Percentiles rank a stretch among this genome's conserved stretches.
Evolutionary conservation across 2,888 invertebrate genomes (phyloP).

Genomic region (Chymomyza amoena): DNA sequence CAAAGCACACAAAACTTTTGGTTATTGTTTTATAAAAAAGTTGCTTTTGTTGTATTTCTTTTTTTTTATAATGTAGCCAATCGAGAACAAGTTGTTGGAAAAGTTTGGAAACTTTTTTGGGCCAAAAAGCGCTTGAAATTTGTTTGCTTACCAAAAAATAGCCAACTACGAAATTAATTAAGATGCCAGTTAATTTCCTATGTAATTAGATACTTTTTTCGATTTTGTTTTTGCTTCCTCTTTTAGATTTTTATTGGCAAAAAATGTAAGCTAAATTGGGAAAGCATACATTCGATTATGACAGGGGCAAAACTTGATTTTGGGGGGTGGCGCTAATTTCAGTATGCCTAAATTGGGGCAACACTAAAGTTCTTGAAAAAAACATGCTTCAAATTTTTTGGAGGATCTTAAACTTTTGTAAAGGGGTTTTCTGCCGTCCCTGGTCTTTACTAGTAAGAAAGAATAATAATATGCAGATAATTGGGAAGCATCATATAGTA

Average conservation of each 20-base stretch:
- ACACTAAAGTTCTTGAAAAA: too few relatives aligned
- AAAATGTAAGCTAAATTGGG: background rate
- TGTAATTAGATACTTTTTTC: background rate
- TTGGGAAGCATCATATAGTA: too few relatives aligned
- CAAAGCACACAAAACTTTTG: constrained; percentile 18
- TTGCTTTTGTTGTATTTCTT: background rate
- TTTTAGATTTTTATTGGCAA: too few relatives aligned
- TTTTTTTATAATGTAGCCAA: background rate
- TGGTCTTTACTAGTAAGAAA: too few relatives aligned
- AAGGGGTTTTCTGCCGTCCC: too few relatives aligned
- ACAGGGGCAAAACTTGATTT: too few relatives aligned
- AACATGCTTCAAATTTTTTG: too few relatives aligned
- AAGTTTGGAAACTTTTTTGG: background rate
- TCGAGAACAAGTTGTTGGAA: background rate
- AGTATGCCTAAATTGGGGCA: too few relatives aligned
- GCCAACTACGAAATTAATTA: background rate
- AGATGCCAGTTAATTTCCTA: background rate
- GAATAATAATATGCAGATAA: too few relatives aligned
- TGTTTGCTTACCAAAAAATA: background rate
- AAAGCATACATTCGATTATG: background rate
- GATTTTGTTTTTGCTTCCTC: background rate
- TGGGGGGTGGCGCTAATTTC: too few relatives aligned
- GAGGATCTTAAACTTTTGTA: too few relatives aligned
- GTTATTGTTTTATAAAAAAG: constrained; percentile 8
- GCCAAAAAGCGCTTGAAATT: background rate